A percentile compares a stretch with the other conserved stretches of the same genome.
phyloP scores from a whole-genome alignment of 1,140 invertebrate species.

The Drosophila albomicans region DNA sequence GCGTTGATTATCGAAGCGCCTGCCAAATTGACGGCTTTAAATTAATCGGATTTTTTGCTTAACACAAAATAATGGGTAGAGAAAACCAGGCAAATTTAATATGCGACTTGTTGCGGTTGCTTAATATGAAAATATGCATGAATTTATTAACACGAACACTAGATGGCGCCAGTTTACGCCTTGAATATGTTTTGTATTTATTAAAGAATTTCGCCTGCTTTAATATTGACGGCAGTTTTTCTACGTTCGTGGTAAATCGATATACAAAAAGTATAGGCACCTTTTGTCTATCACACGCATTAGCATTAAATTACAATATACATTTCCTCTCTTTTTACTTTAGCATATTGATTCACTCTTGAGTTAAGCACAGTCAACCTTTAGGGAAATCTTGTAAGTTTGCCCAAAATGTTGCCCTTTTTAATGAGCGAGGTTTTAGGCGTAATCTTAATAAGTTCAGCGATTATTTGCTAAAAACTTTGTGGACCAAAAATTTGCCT shows the following conservation, averaged over 20 bases:
- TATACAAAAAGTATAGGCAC: no score
- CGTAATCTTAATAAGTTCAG: slow-evolving; percentile 30
- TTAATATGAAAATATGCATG: background rate
- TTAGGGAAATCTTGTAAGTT: background rate
- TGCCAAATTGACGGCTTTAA: slow-evolving; percentile 38
- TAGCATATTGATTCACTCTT: slow-evolving; percentile 1
- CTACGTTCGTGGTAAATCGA: no score
- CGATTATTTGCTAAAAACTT: slow-evolving; percentile 28
- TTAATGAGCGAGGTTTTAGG: slow-evolving; percentile 10
- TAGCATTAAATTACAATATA: background rate
- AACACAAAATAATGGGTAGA: background rate
- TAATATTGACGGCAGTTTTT: no score
- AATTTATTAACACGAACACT: background rate
- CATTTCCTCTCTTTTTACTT: background rate
- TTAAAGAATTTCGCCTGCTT: no score
- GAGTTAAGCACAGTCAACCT: background rate
- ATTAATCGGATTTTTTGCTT: slow-evolving; percentile 29
- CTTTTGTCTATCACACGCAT: background rate
- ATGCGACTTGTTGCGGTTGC: background rate
- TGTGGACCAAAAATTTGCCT: slow-evolving; percentile 10
- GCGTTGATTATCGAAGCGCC: slow-evolving; percentile 18
- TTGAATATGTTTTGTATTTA: no score
- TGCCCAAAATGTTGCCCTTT: background rate
- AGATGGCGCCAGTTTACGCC: no score
- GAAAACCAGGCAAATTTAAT: background rate